Conservation (phyloP, 2,888 invertebrate species). For the Uropetala carovei region DNA sequence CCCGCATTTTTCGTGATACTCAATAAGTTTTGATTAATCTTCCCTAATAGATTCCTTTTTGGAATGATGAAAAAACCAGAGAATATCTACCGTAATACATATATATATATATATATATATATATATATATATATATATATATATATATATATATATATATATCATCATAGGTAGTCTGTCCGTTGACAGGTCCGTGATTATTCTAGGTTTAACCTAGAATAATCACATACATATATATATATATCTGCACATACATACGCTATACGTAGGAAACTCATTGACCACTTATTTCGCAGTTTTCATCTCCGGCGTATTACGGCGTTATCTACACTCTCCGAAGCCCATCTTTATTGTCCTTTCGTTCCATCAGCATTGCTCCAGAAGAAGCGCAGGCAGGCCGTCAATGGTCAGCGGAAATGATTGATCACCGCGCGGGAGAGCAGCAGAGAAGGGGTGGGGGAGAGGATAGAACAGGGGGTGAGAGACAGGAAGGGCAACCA, state of each 20-base stretch:
- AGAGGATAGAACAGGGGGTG: not conserved
- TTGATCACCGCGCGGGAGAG: constrained; percentile 15
- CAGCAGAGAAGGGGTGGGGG: not conserved
- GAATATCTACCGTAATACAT: too few relatives aligned
- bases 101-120: too few relatives aligned
- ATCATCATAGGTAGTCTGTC: too few relatives aligned
- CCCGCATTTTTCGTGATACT: too few relatives aligned
- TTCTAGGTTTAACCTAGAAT: too few relatives aligned
- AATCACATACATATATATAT: not conserved
- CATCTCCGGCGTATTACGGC: not conserved
- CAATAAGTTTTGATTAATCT: too few relatives aligned
- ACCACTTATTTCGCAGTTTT: not conserved
- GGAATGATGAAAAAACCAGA: too few relatives aligned
- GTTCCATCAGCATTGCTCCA: not conserved
- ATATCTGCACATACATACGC: too few relatives aligned
- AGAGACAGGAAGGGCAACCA: not conserved
- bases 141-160: too few relatives aligned
- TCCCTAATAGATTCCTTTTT: too few relatives aligned
- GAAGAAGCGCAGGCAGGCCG: not conserved
- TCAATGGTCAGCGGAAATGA: not conserved
- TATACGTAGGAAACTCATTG: not conserved
- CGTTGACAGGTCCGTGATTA: too few relatives aligned
- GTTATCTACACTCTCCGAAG: not conserved
- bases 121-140: too few relatives aligned
- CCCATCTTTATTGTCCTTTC: not conserved